These are phyloP conservation scores for Lytechinus variegatus DNA, from an alignment of 35 echinoderm and acorn worm species.

Conservation along the genomic window DNA sequence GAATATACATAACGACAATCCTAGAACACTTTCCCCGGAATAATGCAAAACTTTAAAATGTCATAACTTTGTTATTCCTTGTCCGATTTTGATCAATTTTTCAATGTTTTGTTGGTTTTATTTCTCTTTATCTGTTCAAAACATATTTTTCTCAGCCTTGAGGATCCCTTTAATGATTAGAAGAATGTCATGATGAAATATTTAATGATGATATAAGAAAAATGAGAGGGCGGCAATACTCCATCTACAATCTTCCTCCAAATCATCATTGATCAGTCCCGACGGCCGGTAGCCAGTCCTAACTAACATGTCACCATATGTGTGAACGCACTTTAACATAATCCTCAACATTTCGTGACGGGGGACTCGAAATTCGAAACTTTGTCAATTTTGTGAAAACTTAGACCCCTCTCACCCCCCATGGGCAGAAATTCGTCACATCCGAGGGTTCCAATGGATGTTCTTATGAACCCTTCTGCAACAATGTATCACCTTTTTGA, in stretches of 20 bases:
- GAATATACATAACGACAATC: too few species aligned
- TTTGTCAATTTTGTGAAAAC: constrained; percentile 47
- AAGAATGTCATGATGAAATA: too few species aligned
- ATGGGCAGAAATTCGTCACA: constrained; percentile 43
- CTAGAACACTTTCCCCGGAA: too few species aligned
- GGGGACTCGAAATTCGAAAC: constrained; percentile 27
- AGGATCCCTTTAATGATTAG: too few species aligned
- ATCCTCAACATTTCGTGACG: background rate
- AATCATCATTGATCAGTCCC: background rate
- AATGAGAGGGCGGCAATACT: background rate
- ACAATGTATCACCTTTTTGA: constrained; percentile 25
- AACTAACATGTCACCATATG: background rate
- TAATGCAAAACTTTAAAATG: too few species aligned
- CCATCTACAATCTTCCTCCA: background rate
- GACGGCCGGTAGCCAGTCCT: too few species aligned
- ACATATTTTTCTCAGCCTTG: too few species aligned
- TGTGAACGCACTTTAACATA: background rate
- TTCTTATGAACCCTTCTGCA: background rate
- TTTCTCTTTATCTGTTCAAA: too few species aligned
- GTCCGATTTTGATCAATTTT: too few species aligned
- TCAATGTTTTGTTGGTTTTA: too few species aligned
- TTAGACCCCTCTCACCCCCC: background rate
- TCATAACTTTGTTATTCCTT: too few species aligned
- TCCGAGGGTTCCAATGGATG: constrained; percentile 30
- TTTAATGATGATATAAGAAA: background rate